Conservation (phyloP, 2,888 invertebrate species). For the Plebejus anna region DNA sequence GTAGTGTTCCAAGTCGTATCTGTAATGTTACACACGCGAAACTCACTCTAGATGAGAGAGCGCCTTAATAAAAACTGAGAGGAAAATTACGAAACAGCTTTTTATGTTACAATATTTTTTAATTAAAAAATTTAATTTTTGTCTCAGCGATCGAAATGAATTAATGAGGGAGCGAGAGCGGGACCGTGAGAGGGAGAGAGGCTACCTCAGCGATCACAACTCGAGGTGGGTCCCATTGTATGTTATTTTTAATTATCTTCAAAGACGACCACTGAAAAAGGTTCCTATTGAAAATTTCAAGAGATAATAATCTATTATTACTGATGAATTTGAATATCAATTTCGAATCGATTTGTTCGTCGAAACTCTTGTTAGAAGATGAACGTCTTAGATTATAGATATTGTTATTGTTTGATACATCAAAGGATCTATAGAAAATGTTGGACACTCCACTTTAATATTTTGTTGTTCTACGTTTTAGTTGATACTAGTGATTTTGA, state of each 20-base stretch:
- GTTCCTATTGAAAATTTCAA: slow-evolving; percentile 7
- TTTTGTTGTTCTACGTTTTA: neutral
- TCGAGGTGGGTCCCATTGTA: slow-evolving; percentile 77
- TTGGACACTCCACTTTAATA: neutral
- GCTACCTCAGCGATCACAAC: slow-evolving; percentile 90
- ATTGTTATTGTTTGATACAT: neutral
- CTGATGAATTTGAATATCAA: slow-evolving; percentile 5
- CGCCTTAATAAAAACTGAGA: slow-evolving; percentile 1
- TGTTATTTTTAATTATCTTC: slow-evolving; percentile 19
- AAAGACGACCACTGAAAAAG: slow-evolving; percentile 16
- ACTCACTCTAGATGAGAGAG: no score
- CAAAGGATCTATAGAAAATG: neutral
- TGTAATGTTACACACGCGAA: no score
- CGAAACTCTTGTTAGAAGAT: neutral
- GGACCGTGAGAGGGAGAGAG: slow-evolving; percentile 81
- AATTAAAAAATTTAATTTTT: slow-evolving; percentile 34
- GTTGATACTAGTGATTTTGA: no score
- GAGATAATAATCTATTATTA: neutral
- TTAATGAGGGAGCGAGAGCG: slow-evolving; percentile 89
- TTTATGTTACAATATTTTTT: slow-evolving; percentile 28
- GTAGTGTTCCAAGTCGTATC: no score
- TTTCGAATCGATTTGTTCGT: slow-evolving; percentile 2
- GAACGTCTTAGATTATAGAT: neutral
- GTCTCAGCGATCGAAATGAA: slow-evolving; percentile 88
- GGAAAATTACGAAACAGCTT: neutral